Conservation (phyloP, 2,797 vertebrate genomes). For the Malurus splendens region DNA sequence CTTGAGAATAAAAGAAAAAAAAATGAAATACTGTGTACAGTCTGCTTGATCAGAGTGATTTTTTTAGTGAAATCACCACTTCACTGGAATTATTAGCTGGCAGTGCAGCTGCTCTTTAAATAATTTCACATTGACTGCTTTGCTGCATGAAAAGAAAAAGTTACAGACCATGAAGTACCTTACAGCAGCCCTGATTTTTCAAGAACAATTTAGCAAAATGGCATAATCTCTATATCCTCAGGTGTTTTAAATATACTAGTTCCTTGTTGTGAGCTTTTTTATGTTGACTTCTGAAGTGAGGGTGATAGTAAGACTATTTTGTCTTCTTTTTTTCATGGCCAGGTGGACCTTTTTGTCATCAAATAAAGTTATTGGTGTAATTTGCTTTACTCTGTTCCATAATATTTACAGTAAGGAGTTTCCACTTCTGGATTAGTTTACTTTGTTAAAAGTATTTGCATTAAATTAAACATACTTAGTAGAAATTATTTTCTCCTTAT, state of each 20-base stretch:
- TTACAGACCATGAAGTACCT: not conserved
- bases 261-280: not conserved
- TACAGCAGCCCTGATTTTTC: not conserved
- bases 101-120: constrained; percentile 11
- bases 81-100: not conserved
- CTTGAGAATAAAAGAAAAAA: not conserved
- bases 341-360: not conserved
- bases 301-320: not conserved
- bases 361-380: not conserved
- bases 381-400: not conserved
- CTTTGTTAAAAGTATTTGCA: not conserved
- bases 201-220: not conserved
- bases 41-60: constrained; percentile 25
- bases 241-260: not conserved
- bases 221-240: not conserved
- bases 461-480: not conserved
- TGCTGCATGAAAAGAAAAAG: not conserved
- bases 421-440: not conserved
- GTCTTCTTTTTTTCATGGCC: rapidly evolving
- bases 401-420: not conserved
- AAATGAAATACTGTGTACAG: constrained; percentile 18
- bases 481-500: not conserved
- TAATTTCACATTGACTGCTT: not conserved
- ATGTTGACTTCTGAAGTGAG: not conserved
- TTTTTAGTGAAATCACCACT: constrained; percentile 30